Evolutionary conservation across 2,797 vertebrate species (phyloP), one percentile per base, ranked within the genome.

Genomic region (Gymnocypris eckloni): DNA sequence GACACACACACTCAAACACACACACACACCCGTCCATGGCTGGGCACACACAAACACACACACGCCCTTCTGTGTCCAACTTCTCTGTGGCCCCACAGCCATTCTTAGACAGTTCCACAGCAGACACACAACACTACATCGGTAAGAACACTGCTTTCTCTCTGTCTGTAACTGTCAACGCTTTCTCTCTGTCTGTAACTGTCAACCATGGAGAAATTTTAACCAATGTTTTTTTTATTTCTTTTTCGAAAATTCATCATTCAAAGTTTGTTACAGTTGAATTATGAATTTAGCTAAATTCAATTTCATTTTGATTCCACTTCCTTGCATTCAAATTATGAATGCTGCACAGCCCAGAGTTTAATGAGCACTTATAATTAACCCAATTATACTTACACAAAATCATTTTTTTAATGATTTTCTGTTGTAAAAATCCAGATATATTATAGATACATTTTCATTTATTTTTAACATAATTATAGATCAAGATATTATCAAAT

Each of bases 81-180:
- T 52, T 81, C 33, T 39, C 41, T 8, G 22, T 64, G 54, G 10
- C 64, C 64, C 45, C 75, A 56, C 75, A 79, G 39, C 37, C 37
- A 6, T 72, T 86, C 33, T 25, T 73, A 64, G 70, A 64, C 45
- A 75, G 56, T 66, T 10, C 78, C n/a, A 52, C 43, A 28, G 22
- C 12, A 7, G 69, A 95, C 93, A 93, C 69, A 41, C 84, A 73
- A 37, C 54, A 75, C 33, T 80, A 52, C 69, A 66, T 66, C 2
- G 70, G 84, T 86, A 86, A 86, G 78, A 75, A n/a, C 20, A 41
- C 6, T 1, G 41, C 7, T 61, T 61, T 66, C 39, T 64, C 3
- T 25, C 10, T 72, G 7, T 78, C 20, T 43, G 12, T 39, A 20
- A 72, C 22, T 50, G n/a, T 48, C 6, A 0, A 16, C 1, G 41